These are phyloP conservation scores for Hypena proboscidalis DNA, from an alignment of 2,888 invertebrate genomes.

Conservation along the genomic window DNA sequence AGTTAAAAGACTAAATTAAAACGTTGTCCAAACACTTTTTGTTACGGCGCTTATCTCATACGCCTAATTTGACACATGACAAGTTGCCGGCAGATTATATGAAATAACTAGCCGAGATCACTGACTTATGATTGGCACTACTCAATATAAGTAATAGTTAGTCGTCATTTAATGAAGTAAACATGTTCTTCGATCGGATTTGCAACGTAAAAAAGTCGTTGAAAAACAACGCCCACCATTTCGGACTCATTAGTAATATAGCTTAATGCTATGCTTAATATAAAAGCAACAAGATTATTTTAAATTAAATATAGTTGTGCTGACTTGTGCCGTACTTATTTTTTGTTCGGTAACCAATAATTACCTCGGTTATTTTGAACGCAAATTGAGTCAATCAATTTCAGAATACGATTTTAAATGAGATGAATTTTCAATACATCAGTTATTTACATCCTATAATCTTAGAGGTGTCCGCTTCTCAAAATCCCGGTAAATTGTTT, in stretches of 20 bases:
- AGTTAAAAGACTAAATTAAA: not conserved
- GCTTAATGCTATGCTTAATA: constrained; percentile 27
- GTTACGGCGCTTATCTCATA: constrained; percentile 26
- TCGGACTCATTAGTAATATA: constrained; percentile 31
- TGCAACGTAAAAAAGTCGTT: constrained; percentile 38
- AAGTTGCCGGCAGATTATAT: constrained; percentile 24
- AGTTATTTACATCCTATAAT: constrained; percentile 36
- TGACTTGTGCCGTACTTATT: constrained; percentile 9
- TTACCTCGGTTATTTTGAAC: constrained; percentile 23
- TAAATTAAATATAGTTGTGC: constrained; percentile 33
- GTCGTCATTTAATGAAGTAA: constrained; percentile 58
- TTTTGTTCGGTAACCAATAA: constrained; percentile 18
- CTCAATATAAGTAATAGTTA: constrained; percentile 48
- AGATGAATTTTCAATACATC: constrained; percentile 35
- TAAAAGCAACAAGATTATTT: constrained; percentile 21
- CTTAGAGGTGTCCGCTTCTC: constrained; percentile 14
- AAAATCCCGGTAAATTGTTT: constrained; percentile 19
- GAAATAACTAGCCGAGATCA: constrained; percentile 47
- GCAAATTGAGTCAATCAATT: constrained; percentile 39
- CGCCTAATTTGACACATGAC: constrained; percentile 42
- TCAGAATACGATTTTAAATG: constrained; percentile 15
- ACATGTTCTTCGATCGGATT: constrained; percentile 48
- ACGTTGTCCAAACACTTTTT: constrained; percentile 29
- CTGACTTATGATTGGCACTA: constrained; percentile 61
- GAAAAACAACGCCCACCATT: constrained; percentile 37